Percentiles rank a stretch among this genome's conserved stretches.
Conservation (phyloP, 1,140 invertebrate genomes). For the Tetragnatha versicolor region DNA sequence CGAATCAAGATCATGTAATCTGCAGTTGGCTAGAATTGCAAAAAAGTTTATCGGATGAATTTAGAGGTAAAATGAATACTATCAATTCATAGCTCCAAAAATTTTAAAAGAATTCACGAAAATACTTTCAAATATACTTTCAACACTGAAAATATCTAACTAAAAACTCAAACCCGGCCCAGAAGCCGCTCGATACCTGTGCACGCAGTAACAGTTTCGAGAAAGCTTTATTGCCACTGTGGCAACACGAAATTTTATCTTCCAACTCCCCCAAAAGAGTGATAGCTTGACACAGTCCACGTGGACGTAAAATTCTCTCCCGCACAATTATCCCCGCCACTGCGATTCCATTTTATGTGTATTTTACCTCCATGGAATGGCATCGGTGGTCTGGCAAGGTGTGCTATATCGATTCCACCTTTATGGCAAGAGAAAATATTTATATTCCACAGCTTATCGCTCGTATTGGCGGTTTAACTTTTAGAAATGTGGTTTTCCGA, state of each 20-base stretch:
- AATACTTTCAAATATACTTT: too few relatives aligned
- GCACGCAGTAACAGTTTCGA: slow-evolving; percentile 1
- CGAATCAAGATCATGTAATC: too few relatives aligned
- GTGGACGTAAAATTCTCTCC: slow-evolving; percentile 22
- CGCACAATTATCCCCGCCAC: neutral
- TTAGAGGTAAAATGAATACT: too few relatives aligned
- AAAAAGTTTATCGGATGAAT: too few relatives aligned
- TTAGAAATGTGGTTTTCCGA: too few relatives aligned
- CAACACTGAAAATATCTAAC: too few relatives aligned
- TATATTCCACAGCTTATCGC: neutral
- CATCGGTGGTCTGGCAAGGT: neutral
- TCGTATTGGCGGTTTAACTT: neutral
- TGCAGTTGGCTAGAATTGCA: too few relatives aligned
- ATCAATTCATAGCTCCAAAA: too few relatives aligned
- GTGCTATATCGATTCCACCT: slow-evolving; percentile 22
- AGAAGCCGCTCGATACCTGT: too few relatives aligned
- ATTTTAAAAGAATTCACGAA: too few relatives aligned
- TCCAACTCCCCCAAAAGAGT: slow-evolving; percentile 14
- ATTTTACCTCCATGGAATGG: slow-evolving; percentile 30
- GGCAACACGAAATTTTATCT: slow-evolving; percentile 42
- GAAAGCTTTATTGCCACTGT: slow-evolving; percentile 14
- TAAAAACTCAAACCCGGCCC: slow-evolving; percentile 9
- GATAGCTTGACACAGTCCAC: slow-evolving; percentile 22
- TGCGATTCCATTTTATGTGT: slow-evolving; percentile 25
- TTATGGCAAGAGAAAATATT: neutral